Conservation (phyloP, 2,797 vertebrate species). For the Spea hammondii region DNA sequence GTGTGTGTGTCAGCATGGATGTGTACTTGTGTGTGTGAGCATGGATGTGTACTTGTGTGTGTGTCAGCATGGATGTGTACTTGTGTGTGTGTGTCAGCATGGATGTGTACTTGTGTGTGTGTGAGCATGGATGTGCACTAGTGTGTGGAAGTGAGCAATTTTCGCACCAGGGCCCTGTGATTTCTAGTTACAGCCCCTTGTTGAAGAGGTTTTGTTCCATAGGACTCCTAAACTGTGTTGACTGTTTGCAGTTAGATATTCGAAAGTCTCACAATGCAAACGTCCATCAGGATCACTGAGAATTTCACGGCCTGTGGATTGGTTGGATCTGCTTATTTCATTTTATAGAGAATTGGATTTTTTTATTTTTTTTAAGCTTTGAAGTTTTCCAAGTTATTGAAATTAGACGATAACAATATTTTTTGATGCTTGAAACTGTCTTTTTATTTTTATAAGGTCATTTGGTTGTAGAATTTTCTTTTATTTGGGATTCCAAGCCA, state of each 20-base stretch:
- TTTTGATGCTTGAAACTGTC: not conserved
- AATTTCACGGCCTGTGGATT: slow-evolving; percentile 21
- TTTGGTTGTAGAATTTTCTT: not conserved
- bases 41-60: too few relatives aligned
- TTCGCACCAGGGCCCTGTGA: too few relatives aligned
- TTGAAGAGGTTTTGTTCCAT: slow-evolving; percentile 3
- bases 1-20: too few relatives aligned
- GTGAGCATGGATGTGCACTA: too few relatives aligned
- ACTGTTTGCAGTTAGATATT: slow-evolving; percentile 6
- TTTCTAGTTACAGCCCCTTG: too few relatives aligned
- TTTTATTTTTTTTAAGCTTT: slow-evolving; percentile 32
- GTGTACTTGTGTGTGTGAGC: too few relatives aligned
- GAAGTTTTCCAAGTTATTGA: slow-evolving; percentile 20
- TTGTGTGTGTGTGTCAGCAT: too few relatives aligned
- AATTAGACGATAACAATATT: slow-evolving; percentile 30
- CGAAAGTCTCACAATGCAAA: slow-evolving; percentile 27
- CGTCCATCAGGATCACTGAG: slow-evolving; percentile 10
- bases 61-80: too few relatives aligned
- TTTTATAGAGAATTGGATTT: slow-evolving; percentile 17
- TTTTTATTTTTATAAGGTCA: not conserved
- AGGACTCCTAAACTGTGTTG: slow-evolving; percentile 25
- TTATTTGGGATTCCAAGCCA: too few relatives aligned
- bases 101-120: too few relatives aligned
- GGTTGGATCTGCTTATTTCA: slow-evolving; percentile 27
- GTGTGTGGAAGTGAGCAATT: too few relatives aligned